A percentile compares a stretch with the other conserved stretches of the same genome.
These are phyloP conservation scores for Diogma glabrata DNA, from an alignment of 2,888 invertebrate genomes.

Conservation along the genomic window DNA sequence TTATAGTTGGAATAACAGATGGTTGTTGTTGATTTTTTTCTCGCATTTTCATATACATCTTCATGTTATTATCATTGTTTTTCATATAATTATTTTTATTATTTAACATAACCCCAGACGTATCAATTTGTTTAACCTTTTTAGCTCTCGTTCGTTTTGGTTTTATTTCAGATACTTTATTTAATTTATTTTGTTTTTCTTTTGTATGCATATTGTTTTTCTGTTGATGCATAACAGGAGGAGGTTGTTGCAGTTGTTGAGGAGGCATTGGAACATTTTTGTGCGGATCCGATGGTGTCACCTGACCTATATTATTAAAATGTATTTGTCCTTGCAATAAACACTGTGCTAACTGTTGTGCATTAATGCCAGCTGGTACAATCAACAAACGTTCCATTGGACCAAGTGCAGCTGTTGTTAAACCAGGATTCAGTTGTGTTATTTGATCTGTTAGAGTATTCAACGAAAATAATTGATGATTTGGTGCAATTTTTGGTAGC, in stretches of 20 bases:
- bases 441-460: constrained; percentile 37
- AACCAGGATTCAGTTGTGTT: constrained; percentile 34
- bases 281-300: constrained; percentile 16
- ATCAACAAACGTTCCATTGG: constrained; percentile 35
- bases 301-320: constrained; percentile 34
- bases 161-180: neutral
- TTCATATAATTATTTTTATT: constrained; percentile 7
- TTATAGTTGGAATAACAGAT: neutral
- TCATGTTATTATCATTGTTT: neutral
- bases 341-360: constrained; percentile 36
- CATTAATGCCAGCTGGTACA: constrained; percentile 36
- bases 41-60: neutral
- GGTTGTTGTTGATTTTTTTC: neutral
- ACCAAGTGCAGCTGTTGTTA: constrained; percentile 34
- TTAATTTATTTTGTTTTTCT: neutral
- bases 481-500: constrained; percentile 33
- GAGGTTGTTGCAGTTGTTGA: constrained; percentile 16
- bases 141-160: neutral
- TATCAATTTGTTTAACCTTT: neutral
- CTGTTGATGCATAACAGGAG: neutral
- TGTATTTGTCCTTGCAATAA: constrained; percentile 35
- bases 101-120: neutral
- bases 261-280: constrained; percentile 10
- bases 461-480: constrained; percentile 35
- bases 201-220: neutral